Percentiles rank a stretch among this genome's conserved stretches.
phyloP scores from a whole-genome alignment of 1,140 invertebrate species.

The Achatina immaculata region DNA sequence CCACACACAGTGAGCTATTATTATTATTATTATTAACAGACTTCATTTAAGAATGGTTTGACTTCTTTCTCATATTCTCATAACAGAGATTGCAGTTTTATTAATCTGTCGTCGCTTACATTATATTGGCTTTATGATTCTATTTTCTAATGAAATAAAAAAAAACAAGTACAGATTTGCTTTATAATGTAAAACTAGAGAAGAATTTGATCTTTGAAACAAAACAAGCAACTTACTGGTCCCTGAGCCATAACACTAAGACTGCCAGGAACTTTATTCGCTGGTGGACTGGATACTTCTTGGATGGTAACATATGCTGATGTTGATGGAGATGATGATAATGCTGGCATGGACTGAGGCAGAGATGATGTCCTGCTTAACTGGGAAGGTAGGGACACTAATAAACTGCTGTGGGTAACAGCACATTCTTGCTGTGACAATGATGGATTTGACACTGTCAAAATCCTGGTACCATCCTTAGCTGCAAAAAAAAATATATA shows the following conservation, averaged over 20 bases:
- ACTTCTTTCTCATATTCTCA: no score
- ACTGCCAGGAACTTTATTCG: not conserved
- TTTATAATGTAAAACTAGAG: no score
- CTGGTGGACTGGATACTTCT: not conserved
- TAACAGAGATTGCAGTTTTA: no score
- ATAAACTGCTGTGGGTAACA: conserved; percentile 18
- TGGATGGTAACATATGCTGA: conserved; percentile 16
- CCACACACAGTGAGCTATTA: no score
- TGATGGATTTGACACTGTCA: conserved; percentile 33
- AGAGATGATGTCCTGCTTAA: conserved; percentile 6
- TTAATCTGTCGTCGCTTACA: no score
- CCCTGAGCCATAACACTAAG: conserved; percentile 16
- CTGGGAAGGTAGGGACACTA: conserved; percentile 30
- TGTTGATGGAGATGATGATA: conserved; percentile 7
- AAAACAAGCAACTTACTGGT: conserved; percentile 1
- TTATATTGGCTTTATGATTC: no score
- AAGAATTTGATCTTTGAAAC: no score
- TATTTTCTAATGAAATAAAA: no score
- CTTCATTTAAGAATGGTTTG: no score
- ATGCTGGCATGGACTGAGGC: not conserved
- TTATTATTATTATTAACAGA: no score
- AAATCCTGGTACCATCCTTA: conserved; percentile 35
- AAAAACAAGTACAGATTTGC: no score
- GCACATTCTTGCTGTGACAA: conserved; percentile 9
- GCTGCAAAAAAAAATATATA: conserved; percentile 29